Conservation (phyloP, 2,888 invertebrate species). For the Stratiomys singularior region DNA sequence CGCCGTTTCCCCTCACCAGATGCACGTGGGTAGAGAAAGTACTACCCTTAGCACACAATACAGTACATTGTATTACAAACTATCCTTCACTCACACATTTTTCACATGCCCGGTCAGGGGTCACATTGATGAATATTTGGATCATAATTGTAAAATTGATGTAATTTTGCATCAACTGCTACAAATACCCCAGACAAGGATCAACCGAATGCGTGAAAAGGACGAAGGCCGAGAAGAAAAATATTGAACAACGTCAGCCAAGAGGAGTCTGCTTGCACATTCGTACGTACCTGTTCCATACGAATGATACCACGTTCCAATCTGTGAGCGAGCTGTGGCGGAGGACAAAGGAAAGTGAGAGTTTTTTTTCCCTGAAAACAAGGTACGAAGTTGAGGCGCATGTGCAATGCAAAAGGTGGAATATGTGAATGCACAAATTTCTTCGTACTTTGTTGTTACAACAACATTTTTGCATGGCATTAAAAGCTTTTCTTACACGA, state of each 20-base stretch:
- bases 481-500: constrained; percentile 12
- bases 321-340: neutral
- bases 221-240: neutral
- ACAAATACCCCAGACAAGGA: neutral
- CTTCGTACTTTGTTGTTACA: neutral
- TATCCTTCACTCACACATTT: neutral
- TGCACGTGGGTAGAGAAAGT: neutral
- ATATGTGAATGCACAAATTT: neutral
- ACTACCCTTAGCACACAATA: neutral
- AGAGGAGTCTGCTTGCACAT: too few relatives aligned
- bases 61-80: neutral
- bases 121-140: constrained; percentile 8
- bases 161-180: constrained; percentile 3
- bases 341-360: constrained; percentile 15
- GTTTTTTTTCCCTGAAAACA: neutral
- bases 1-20: neutral
- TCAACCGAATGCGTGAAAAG: neutral
- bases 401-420: neutral
- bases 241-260: neutral
- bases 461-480: neutral
- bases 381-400: neutral
- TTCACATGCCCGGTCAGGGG: constrained; percentile 5
- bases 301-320: neutral
- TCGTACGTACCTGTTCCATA: neutral
- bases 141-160: constrained; percentile 16